Evolutionary conservation across 2,797 vertebrate species (phyloP), one percentile per base, ranked within the genome.

Genomic region (Sylvia borin): DNA sequence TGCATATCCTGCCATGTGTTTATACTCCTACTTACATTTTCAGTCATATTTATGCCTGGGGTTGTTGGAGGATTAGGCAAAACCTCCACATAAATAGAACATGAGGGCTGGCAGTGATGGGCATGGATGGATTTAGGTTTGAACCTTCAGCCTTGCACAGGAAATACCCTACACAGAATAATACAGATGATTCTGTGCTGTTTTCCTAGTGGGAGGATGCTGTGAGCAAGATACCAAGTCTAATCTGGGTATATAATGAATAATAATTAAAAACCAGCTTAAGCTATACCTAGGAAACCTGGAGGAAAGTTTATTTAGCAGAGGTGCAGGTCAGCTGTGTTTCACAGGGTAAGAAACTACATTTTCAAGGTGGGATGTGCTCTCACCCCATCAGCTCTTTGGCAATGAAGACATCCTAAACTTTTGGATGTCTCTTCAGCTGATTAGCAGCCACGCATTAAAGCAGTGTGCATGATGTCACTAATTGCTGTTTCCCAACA

Each of bases 71-170:
- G 79, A 66, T 61, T 29, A 32, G 38, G 24, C 16, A 66, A 71
- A 61, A 36, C 4, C 12, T 34, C 43, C 32, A 12, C 43, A 34
- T 16, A 27, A 82, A 27, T 32, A 54, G 54, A 66, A 57, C 4
- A 3, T 9, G 58, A 54, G 50, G 34, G 27, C 29, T 40, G 10
- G 45, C 45, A 58, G 5, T 18, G 36, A 11, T 31, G 17, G 53
- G 14, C 4, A 0, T 1, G 22, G 47, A 12, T 2, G 21, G 47
- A 38, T 38, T 53, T 29, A 47, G 22, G 5, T n/a, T 55, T 36
- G 66, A 57, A 31, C 38, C 32, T 83, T 36, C 50, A 85, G 45
- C n/a, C 42, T 70, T 54, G 31, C 34, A 17, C 9, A 9, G 36
- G 12, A 53, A 31, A 75, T 19, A 50, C 12, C 29, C 14, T 34